Evolutionary conservation across 2,797 vertebrate species (phyloP).

Genomic region (Geotrypetes seraphini): DNA sequence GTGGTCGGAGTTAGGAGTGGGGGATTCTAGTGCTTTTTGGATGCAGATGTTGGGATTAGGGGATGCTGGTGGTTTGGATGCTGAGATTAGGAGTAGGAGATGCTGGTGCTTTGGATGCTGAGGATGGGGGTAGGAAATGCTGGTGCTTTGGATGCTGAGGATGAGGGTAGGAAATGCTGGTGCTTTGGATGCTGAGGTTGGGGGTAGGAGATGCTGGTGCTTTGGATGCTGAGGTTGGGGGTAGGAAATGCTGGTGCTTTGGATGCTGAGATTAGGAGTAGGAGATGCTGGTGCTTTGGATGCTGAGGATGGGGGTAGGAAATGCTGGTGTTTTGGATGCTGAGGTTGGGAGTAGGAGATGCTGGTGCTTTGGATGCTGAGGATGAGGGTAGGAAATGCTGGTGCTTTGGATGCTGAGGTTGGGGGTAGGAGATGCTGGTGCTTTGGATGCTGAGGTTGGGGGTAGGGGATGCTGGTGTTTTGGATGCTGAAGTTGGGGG

Average conservation of each 20-base stretch:
- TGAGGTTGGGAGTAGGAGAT: too few relatives aligned
- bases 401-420: too few relatives aligned
- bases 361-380: too few relatives aligned
- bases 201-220: constrained; percentile 13
- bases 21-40: constrained; percentile 11
- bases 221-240: constrained; percentile 23
- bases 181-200: constrained; percentile 30
- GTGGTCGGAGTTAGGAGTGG: constrained; percentile 2
- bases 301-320: too few relatives aligned
- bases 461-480: too few relatives aligned
- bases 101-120: constrained; percentile 25
- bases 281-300: too few relatives aligned
- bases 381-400: too few relatives aligned
- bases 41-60: background rate
- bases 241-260: constrained; percentile 30
- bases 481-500: too few relatives aligned
- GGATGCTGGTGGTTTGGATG: background rate
- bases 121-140: constrained; percentile 32
- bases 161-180: constrained; percentile 22
- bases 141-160: constrained; percentile 24
- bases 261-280: constrained; percentile 28
- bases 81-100: constrained; percentile 13
- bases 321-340: too few relatives aligned
- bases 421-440: too few relatives aligned
- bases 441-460: too few relatives aligned